A percentile compares a stretch with the other conserved stretches of the same genome.
Conservation (phyloP, 2,888 invertebrate species). For the Alsophila aescularia region DNA sequence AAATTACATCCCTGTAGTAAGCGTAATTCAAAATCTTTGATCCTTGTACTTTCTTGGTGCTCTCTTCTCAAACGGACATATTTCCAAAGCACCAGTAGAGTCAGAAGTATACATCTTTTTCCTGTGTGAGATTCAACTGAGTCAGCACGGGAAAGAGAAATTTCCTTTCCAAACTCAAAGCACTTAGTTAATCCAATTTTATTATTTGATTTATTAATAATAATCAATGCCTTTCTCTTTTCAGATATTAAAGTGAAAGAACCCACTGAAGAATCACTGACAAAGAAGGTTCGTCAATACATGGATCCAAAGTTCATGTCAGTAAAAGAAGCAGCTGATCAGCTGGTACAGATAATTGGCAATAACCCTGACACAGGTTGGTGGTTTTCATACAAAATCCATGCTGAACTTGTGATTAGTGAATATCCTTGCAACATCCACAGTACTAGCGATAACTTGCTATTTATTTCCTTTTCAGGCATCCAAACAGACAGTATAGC, state of each 20-base stretch:
- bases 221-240: constrained; percentile 37
- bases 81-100: no score
- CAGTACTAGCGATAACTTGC: neutral
- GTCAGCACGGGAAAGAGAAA: no score
- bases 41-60: no score
- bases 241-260: constrained; percentile 99
- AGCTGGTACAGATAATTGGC: constrained; percentile 91
- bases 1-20: no score
- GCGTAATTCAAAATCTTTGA: no score
- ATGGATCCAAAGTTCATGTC: constrained; percentile 98
- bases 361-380: constrained; percentile 69
- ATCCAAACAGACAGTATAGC: constrained; percentile 86
- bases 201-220: no score
- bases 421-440: neutral
- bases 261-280: constrained; percentile 96
- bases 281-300: constrained; percentile 94
- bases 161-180: no score
- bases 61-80: no score
- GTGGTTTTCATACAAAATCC: neutral
- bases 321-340: constrained; percentile 93
- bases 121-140: no score
- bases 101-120: no score
- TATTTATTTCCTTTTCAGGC: constrained; percentile 50
- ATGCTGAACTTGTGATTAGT: neutral
- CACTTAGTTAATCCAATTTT: no score